Conservation (phyloP, 2,113 vertebrate species). For the Apodemus sylvaticus region DNA sequence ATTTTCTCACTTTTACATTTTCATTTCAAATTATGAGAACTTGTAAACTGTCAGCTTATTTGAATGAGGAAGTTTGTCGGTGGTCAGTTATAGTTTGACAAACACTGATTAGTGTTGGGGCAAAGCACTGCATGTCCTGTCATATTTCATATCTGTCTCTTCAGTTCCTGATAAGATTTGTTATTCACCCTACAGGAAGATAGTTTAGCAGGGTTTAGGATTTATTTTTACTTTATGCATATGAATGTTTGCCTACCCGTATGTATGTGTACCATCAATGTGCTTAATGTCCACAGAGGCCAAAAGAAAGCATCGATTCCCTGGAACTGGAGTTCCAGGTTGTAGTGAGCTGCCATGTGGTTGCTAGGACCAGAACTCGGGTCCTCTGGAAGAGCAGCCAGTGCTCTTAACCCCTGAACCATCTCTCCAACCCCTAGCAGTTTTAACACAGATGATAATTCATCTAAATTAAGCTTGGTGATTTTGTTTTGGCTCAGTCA, state of each 20-base stretch:
- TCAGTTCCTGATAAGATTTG: not conserved
- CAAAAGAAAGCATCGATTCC: not conserved
- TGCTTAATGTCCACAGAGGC: not conserved
- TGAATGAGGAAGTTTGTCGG: conserved; percentile 4
- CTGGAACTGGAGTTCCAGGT: not conserved
- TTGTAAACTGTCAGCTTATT: not conserved
- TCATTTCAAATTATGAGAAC: not conserved
- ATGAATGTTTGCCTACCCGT: not conserved
- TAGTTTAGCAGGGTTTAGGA: not conserved
- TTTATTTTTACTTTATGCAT: not conserved
- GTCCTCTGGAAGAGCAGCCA: too few relatives aligned
- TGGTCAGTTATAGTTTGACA: not conserved
- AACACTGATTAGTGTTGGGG: not conserved
- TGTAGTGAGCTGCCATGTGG: not conserved
- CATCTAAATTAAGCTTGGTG: not conserved
- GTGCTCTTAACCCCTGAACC: not conserved
- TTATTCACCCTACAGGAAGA: not conserved
- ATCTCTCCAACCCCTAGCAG: not conserved
- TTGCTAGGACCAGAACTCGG: not conserved
- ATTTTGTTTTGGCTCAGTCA: not conserved
- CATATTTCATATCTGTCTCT: not conserved
- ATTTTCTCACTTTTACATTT: conserved; percentile 6
- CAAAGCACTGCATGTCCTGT: not conserved
- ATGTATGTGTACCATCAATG: not conserved
- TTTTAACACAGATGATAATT: not conserved